These are phyloP conservation scores for Dicrostonyx torquatus DNA, from an alignment of 2,797 vertebrate species.

Conservation along the genomic window DNA sequence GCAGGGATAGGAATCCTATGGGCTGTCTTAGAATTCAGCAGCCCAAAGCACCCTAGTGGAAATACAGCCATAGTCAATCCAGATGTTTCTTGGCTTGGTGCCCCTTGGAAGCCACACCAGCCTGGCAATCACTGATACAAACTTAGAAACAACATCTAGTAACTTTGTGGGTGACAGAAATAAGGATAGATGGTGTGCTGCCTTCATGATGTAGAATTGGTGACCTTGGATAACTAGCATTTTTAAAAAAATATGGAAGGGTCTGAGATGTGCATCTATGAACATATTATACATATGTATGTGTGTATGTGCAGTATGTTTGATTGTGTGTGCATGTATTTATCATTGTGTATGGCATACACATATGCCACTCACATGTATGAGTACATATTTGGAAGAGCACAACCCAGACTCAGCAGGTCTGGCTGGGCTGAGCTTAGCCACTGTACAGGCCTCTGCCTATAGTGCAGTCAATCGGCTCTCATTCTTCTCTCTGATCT, in stretches of 20 bases:
- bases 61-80: not conserved
- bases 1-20: not conserved
- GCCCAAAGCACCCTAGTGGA: not conserved
- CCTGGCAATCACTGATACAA: no score
- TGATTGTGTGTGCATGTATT: not conserved
- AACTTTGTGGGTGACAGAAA: not conserved
- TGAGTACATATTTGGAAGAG: not conserved
- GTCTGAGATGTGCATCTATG: not conserved
- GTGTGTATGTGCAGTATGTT: not conserved
- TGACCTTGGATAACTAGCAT: not conserved
- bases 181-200: not conserved
- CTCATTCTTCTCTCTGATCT: not conserved
- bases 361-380: not conserved
- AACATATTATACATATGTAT: not conserved
- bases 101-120: not conserved
- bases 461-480: not conserved
- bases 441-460: not conserved
- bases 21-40: not conserved
- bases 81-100: not conserved
- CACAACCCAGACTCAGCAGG: not conserved
- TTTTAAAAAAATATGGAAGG: not conserved
- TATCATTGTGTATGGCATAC: not conserved
- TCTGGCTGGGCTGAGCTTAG: not conserved
- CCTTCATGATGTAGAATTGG: not conserved
- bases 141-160: not conserved